These are phyloP conservation scores for Boloria selene DNA, from an alignment of 2,888 invertebrate species.

Conservation along the genomic window DNA sequence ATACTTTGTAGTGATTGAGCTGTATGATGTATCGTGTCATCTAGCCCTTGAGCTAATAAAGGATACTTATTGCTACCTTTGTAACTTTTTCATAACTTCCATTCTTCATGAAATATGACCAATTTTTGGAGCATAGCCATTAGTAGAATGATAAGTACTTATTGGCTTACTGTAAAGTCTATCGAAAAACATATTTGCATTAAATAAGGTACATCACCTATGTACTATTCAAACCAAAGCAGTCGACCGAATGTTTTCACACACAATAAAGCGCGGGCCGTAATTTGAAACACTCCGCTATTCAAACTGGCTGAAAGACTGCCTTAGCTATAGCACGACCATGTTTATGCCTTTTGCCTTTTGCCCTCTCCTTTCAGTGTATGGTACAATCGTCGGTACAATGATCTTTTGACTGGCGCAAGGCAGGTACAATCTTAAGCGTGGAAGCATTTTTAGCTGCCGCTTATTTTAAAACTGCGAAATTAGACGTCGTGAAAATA, in stretches of 20 bases:
- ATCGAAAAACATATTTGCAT: background rate
- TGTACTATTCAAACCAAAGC: conserved; percentile 19
- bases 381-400: conserved; percentile 64
- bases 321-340: conserved; percentile 49
- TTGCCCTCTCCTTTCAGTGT: conserved; percentile 54
- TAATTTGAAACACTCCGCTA: conserved; percentile 61
- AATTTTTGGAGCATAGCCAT: too few species aligned
- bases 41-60: too few species aligned
- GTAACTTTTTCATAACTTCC: too few species aligned
- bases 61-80: too few species aligned
- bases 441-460: conserved; percentile 50
- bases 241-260: conserved; percentile 50
- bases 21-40: too few species aligned
- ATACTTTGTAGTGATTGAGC: too few species aligned
- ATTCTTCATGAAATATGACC: too few species aligned
- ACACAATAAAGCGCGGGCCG: conserved; percentile 55
- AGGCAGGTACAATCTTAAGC: conserved; percentile 53
- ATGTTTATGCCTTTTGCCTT: conserved; percentile 53
- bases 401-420: conserved; percentile 70
- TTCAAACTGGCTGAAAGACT: conserved; percentile 59
- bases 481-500: conserved; percentile 56
- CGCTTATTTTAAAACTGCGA: conserved; percentile 56
- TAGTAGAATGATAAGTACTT: background rate
- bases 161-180: too few species aligned
- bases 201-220: conserved; percentile 2